A percentile compares a stretch with the other conserved stretches of the same genome.
Evolutionary conservation across 1,140 invertebrate genomes (phyloP).

Genomic region (Hylyphantes graminicola): DNA sequence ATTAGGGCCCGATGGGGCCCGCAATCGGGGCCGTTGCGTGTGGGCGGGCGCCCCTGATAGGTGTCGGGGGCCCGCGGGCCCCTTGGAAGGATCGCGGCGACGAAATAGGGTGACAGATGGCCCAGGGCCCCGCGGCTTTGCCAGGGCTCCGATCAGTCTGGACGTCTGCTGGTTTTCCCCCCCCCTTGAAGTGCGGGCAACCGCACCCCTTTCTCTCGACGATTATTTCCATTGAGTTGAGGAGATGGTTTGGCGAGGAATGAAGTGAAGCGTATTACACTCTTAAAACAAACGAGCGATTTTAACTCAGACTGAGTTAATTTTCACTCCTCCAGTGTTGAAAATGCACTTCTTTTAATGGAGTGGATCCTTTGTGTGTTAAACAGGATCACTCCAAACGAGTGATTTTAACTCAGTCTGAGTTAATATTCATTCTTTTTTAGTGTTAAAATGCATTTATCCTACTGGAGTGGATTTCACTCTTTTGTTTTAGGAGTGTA

Average conservation of each 20-base stretch:
- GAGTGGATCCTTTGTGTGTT: no score
- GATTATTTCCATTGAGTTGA: no score
- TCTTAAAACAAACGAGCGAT: background rate
- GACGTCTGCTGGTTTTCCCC: background rate
- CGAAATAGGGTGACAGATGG: constrained; percentile 41
- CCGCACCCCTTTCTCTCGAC: constrained; percentile 31
- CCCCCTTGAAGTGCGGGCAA: background rate
- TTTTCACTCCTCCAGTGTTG: no score
- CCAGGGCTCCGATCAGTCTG: constrained; percentile 4
- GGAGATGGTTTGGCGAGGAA: no score
- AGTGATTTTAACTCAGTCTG: no score
- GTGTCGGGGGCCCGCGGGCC: background rate
- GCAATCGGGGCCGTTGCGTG: constrained; percentile 1
- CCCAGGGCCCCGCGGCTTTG: constrained; percentile 7
- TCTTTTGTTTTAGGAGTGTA: no score
- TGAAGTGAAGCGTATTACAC: background rate
- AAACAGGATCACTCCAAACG: no score
- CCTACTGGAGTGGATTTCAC: no score
- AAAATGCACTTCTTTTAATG: no score
- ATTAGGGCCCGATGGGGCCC: background rate
- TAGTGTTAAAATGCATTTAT: no score
- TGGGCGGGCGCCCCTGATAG: constrained; percentile 20
- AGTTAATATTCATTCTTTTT: no score
- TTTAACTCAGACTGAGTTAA: background rate
- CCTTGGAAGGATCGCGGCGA: constrained; percentile 13